Evolutionary conservation across 2,113 vertebrate genomes (phyloP).

Genomic region (Hemichromis elongatus): DNA sequence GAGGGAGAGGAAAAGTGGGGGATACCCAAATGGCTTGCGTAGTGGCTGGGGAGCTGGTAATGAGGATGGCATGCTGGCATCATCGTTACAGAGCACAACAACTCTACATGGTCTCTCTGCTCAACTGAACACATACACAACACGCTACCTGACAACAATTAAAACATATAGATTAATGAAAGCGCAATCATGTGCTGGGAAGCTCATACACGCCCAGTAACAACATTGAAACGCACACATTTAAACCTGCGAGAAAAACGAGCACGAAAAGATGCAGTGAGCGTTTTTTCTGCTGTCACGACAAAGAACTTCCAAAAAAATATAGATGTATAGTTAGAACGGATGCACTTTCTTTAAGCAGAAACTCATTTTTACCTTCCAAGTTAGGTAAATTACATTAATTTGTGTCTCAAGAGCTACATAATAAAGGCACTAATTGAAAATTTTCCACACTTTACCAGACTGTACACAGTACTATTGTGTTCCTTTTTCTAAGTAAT

Average conservation of each 20-base stretch:
- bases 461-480: background rate
- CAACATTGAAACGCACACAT: background rate
- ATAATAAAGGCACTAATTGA: background rate
- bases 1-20: constrained; percentile 2
- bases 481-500: background rate
- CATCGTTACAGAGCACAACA: constrained; percentile 52
- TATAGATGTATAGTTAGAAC: background rate
- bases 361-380: background rate
- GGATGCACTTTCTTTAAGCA: background rate
- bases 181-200: constrained; percentile 8
- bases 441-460: background rate
- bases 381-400: background rate
- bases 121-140: background rate
- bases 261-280: too few species aligned
- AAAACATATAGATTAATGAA: constrained; percentile 51
- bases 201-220: background rate
- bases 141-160: constrained; percentile 40
- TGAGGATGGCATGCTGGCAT: constrained; percentile 60
- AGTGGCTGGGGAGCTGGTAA: constrained; percentile 62
- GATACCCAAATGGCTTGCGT: constrained; percentile 55
- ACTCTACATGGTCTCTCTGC: constrained; percentile 46
- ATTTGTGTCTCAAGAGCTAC: background rate
- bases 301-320: background rate
- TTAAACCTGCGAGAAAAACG: background rate
- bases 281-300: background rate